Conservation (phyloP, 1,140 invertebrate genomes). For the Hypothenemus hampei region DNA sequence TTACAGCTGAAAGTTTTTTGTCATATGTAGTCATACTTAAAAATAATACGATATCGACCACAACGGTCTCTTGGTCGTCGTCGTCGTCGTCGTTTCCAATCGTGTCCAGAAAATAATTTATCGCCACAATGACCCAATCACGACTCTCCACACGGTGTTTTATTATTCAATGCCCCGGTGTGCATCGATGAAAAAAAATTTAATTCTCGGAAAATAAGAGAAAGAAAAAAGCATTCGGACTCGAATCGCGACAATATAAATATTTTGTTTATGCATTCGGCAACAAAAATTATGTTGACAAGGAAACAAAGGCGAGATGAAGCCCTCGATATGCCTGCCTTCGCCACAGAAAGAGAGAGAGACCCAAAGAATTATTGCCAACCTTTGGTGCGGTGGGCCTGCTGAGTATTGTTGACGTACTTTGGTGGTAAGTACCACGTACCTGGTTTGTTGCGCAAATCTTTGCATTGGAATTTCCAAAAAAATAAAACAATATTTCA, state of each 20-base stretch:
- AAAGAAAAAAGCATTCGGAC: slow-evolving; percentile 39
- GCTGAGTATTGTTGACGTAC: slow-evolving; percentile 9
- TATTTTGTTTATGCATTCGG: slow-evolving; percentile 48
- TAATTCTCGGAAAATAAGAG: slow-evolving; percentile 41
- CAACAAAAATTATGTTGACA: slow-evolving; percentile 47
- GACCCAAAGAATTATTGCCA: slow-evolving; percentile 45
- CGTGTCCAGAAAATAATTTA: slow-evolving; percentile 41
- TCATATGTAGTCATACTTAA: too few species aligned
- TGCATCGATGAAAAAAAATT: slow-evolving; percentile 37
- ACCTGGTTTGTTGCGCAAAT: too few species aligned
- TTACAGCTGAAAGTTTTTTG: too few species aligned
- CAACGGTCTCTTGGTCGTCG: too few species aligned
- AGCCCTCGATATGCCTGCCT: slow-evolving; percentile 43
- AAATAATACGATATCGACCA: too few species aligned
- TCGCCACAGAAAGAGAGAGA: slow-evolving; percentile 36
- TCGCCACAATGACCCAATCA: slow-evolving; percentile 47
- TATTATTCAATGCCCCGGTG: slow-evolving; percentile 16
- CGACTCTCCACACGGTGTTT: slow-evolving; percentile 38
- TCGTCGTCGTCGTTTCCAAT: too few species aligned
- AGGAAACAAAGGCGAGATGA: slow-evolving; percentile 48
- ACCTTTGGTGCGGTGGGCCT: slow-evolving; percentile 33
- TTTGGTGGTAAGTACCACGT: too few species aligned
- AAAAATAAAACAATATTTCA: too few species aligned
- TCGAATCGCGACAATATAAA: slow-evolving; percentile 44
- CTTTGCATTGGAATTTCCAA: too few species aligned